phyloP scores from a whole-genome alignment of 2,113 vertebrate species.

The Hippoglossus stenolepis region DNA sequence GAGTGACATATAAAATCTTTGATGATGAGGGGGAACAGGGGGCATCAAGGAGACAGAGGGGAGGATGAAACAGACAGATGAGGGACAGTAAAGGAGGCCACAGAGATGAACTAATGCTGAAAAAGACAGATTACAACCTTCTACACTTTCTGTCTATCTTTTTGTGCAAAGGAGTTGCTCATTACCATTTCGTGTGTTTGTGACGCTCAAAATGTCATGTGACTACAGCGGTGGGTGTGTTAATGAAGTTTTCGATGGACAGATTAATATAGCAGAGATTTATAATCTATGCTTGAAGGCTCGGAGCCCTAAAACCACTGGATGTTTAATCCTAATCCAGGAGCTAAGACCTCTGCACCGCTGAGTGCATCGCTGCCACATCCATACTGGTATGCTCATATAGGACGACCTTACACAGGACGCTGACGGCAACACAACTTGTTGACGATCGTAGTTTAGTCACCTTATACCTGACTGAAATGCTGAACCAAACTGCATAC shows the following conservation, averaged over 20 bases:
- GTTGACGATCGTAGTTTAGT: background rate
- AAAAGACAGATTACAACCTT: slow-evolving; percentile 19
- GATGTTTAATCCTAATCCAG: slow-evolving; percentile 76
- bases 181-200: background rate
- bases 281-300: slow-evolving; percentile 57
- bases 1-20: slow-evolving; percentile 13
- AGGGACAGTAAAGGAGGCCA: slow-evolving; percentile 20
- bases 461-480: background rate
- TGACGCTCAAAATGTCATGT: slow-evolving; percentile 12
- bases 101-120: slow-evolving; percentile 21
- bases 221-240: slow-evolving; percentile 22
- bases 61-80: background rate
- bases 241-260: slow-evolving; percentile 48
- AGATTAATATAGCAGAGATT: slow-evolving; percentile 57
- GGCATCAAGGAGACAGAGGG: background rate
- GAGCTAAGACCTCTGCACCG: slow-evolving; percentile 42
- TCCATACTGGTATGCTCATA: background rate
- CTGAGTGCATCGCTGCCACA: slow-evolving; percentile 16
- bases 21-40: background rate
- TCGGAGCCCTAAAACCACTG: slow-evolving; percentile 53
- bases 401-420: background rate
- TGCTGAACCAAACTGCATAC: slow-evolving; percentile 6
- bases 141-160: slow-evolving; percentile 1
- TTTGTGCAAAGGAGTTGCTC: background rate
- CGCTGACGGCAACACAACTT: background rate